Evolutionary conservation across 1,140 invertebrate genomes (phyloP).

Genomic region (Leguminivora glycinivorella): DNA sequence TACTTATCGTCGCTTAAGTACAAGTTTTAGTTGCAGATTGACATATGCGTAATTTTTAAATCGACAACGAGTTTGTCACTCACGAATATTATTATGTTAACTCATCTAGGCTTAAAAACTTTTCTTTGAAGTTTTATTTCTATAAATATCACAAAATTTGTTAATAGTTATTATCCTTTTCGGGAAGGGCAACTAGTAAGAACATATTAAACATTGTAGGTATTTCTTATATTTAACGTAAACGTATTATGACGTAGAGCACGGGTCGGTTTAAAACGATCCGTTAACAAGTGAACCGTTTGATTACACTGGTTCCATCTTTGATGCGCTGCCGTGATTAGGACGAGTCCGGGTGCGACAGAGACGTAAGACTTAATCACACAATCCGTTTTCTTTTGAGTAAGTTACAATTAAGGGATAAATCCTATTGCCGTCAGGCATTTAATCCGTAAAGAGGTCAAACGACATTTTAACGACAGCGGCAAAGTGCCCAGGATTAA

Average conservation of each 20-base stretch:
- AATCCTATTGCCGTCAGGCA: constrained; percentile 14
- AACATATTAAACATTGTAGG: too few species aligned
- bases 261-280: constrained; percentile 1
- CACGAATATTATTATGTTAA: too few species aligned
- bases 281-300: constrained; percentile 6
- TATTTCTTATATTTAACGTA: too few species aligned
- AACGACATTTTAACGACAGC: constrained; percentile 9
- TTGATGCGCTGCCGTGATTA: background rate
- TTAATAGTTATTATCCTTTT: too few species aligned
- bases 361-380: constrained; percentile 4
- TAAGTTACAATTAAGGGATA: constrained; percentile 5
- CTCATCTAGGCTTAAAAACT: too few species aligned
- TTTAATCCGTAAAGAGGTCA: constrained; percentile 11
- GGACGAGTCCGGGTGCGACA: background rate
- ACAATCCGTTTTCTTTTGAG: constrained; percentile 12
- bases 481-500: background rate
- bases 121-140: too few species aligned
- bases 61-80: too few species aligned
- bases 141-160: too few species aligned
- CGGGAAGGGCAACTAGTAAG: too few species aligned
- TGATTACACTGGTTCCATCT: constrained; percentile 7
- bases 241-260: background rate
- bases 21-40: too few species aligned
- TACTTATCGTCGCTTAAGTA: too few species aligned
- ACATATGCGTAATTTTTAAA: too few species aligned